Percentiles rank a stretch among this genome's conserved stretches.
phyloP scores from a whole-genome alignment of 2,888 invertebrate species.

The Macaria liturata region DNA sequence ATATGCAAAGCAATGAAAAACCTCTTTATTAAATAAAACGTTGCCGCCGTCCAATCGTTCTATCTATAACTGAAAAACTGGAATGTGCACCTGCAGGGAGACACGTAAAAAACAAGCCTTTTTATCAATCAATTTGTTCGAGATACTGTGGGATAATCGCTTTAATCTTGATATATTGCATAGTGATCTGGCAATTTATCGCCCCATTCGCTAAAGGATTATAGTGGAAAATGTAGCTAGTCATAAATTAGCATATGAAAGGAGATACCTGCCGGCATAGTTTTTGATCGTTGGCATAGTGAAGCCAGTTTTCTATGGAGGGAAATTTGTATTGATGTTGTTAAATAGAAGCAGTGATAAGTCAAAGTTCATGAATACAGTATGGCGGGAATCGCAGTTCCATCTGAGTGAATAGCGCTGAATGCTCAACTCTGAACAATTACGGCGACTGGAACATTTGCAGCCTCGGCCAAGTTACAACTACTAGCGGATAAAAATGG shows the following conservation, averaged over 20 bases:
- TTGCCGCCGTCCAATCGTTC: neutral
- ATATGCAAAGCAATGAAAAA: conserved; percentile 5
- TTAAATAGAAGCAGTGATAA: conserved; percentile 15
- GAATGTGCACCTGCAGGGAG: conserved; percentile 14
- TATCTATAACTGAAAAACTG: conserved; percentile 8
- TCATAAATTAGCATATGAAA: conserved; percentile 40
- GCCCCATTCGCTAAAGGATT: conserved; percentile 41
- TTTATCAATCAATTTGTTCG: conserved; percentile 53
- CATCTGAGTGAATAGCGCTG: conserved; percentile 39
- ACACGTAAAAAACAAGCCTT: conserved; percentile 20
- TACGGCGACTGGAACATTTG: conserved; percentile 31
- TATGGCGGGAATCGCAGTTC: conserved; percentile 34
- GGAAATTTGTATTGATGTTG: conserved; percentile 12
- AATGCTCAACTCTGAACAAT: conserved; percentile 35
- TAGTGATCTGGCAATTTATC: conserved; percentile 49
- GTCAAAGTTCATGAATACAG: conserved; percentile 39
- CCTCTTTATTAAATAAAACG: neutral
- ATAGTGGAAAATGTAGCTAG: conserved; percentile 36
- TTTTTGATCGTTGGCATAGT: neutral
- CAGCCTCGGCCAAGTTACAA: neutral
- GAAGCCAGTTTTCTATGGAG: neutral
- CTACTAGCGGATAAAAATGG: too few species aligned
- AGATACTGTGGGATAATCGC: conserved; percentile 42
- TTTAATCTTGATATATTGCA: conserved; percentile 57
- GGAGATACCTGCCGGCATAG: conserved; percentile 13